phyloP scores from a whole-genome alignment of 2,113 vertebrate genomes.

The Baryphthengus martii region DNA sequence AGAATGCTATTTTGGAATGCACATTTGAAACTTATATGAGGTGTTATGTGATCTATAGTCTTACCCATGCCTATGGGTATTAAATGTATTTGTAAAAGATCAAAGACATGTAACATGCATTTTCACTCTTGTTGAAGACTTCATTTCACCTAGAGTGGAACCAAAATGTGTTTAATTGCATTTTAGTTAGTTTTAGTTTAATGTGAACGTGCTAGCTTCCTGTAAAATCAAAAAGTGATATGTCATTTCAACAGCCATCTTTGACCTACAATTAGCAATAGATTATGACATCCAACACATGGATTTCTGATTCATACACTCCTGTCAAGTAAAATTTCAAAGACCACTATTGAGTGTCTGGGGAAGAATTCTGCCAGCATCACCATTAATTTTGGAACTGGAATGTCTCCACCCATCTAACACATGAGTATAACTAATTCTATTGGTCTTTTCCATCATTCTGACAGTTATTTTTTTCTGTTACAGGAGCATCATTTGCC shows the following conservation, averaged over 20 bases:
- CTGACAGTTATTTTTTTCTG: background rate
- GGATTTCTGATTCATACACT: background rate
- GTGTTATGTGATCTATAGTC: background rate
- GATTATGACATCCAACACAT: background rate
- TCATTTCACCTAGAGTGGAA: background rate
- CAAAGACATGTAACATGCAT: background rate
- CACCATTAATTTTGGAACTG: background rate
- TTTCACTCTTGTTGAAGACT: background rate
- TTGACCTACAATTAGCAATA: background rate
- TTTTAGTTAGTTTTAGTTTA: background rate
- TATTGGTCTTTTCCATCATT: background rate
- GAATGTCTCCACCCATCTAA: background rate
- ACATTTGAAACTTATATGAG: background rate
- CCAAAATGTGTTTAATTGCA: background rate
- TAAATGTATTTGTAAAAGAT: background rate
- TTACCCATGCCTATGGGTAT: background rate
- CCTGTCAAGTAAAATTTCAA: background rate
- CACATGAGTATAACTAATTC: background rate
- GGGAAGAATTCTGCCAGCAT: background rate
- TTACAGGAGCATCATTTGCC: background rate
- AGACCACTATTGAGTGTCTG: background rate
- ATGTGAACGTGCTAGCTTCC: background rate
- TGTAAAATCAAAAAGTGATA: background rate
- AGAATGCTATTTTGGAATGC: background rate
- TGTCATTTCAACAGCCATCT: background rate